A percentile compares a stretch with the other conserved stretches of the same genome.
Evolutionary conservation across 2,888 invertebrate species (phyloP).

Genomic region (Sesamia inferens): DNA sequence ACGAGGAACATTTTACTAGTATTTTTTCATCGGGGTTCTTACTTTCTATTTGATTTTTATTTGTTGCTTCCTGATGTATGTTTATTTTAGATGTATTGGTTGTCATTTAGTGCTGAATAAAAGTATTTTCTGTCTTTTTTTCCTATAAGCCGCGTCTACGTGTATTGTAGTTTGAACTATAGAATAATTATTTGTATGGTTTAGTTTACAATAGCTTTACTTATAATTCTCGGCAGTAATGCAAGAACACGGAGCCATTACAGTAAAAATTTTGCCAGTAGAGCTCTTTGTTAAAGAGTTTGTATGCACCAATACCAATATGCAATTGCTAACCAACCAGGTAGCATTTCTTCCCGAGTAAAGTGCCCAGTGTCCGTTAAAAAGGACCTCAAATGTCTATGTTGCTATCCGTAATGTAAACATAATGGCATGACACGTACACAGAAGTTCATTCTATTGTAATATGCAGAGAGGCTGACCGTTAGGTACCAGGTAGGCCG

Average conservation of each 20-base stretch:
- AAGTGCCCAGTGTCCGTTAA: not conserved
- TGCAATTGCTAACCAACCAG: slow-evolving; percentile 12
- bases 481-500: slow-evolving; percentile 26
- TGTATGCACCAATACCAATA: not conserved
- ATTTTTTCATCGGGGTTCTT: no score
- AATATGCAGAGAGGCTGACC: slow-evolving; percentile 4
- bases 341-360: slow-evolving; percentile 13
- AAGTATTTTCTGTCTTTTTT: no score
- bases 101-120: no score
- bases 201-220: not conserved
- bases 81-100: no score
- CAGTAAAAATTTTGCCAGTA: not conserved
- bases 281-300: not conserved
- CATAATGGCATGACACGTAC: not conserved
- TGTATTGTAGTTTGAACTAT: no score
- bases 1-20: no score
- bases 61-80: no score
- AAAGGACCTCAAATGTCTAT: slow-evolving; percentile 18
- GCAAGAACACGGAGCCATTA: not conserved
- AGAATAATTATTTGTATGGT: no score
- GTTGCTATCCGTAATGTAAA: slow-evolving; percentile 8
- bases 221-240: not conserved
- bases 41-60: no score
- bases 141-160: no score
- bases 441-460: slow-evolving; percentile 15